Evolutionary conservation across 2,888 invertebrate species (phyloP).

Genomic region (Ligdia adustata): DNA sequence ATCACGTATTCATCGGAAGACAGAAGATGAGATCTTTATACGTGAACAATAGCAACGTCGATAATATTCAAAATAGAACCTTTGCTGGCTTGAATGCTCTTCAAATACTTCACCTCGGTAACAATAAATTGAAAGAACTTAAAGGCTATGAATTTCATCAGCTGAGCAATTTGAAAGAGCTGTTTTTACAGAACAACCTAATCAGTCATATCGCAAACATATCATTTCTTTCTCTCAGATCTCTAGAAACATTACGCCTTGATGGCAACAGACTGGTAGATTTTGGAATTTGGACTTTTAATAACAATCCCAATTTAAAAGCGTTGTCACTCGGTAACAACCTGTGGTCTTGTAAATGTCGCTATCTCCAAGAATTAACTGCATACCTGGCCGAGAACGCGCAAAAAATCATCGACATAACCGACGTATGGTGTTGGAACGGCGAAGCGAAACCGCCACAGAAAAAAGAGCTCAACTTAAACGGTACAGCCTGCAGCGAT

Average conservation of each 20-base stretch:
- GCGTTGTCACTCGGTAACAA: slow-evolving; percentile 92
- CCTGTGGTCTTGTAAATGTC: slow-evolving; percentile 95
- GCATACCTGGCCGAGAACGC: slow-evolving; percentile 92
- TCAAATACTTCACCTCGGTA: slow-evolving; percentile 92
- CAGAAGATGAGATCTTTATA: slow-evolving; percentile 94
- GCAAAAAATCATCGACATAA: slow-evolving; percentile 90
- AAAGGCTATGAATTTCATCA: slow-evolving; percentile 94
- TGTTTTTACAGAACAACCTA: slow-evolving; percentile 94
- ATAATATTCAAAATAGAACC: slow-evolving; percentile 94
- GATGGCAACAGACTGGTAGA: slow-evolving; percentile 93
- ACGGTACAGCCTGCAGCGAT: slow-evolving; percentile 94
- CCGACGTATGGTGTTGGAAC: slow-evolving; percentile 92
- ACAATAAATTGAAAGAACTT: slow-evolving; percentile 91
- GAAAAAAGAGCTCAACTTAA: slow-evolving; percentile 91
- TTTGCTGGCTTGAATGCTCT: slow-evolving; percentile 93
- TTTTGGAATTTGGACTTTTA: slow-evolving; percentile 91
- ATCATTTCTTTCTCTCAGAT: slow-evolving; percentile 90
- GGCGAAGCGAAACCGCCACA: slow-evolving; percentile 89
- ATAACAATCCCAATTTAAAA: slow-evolving; percentile 86
- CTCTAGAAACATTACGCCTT: slow-evolving; percentile 90
- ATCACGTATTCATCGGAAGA: slow-evolving; percentile 94
- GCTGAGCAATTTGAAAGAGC: slow-evolving; percentile 89
- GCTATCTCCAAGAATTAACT: slow-evolving; percentile 93
- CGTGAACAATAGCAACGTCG: slow-evolving; percentile 93
- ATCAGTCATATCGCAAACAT: slow-evolving; percentile 91